Evolutionary conservation across 2,888 invertebrate species (phyloP).

Genomic region (Spisula solida): DNA sequence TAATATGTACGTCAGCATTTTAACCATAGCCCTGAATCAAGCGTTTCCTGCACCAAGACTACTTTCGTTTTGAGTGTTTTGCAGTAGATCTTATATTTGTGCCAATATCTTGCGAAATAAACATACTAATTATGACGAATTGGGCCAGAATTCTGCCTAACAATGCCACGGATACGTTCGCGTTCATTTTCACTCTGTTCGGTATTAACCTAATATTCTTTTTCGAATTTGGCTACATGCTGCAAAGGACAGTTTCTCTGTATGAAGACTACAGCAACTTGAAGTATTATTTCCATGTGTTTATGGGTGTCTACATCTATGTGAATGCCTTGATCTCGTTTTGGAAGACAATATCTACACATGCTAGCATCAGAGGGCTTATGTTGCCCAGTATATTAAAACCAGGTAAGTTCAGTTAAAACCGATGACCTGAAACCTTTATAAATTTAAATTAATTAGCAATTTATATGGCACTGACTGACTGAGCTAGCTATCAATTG

Average conservation of each 20-base stretch:
- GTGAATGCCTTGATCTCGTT: slow-evolving; percentile 94
- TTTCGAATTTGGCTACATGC: slow-evolving; percentile 93
- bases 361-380: slow-evolving; percentile 91
- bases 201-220: slow-evolving; percentile 91
- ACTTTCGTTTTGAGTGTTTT: not conserved
- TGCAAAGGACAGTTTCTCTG: slow-evolving; percentile 90
- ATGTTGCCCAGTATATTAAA: slow-evolving; percentile 91
- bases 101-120: not conserved
- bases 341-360: slow-evolving; percentile 92
- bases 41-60: not conserved
- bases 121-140: slow-evolving; percentile 34
- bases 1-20: not conserved
- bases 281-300: slow-evolving; percentile 89
- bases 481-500: no score
- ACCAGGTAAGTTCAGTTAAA: slow-evolving; percentile 72
- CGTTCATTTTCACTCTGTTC: slow-evolving; percentile 90
- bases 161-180: slow-evolving; percentile 82
- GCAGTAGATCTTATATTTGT: not conserved
- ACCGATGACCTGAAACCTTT: no score
- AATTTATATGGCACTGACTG: no score
- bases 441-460: no score
- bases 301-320: slow-evolving; percentile 91
- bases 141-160: slow-evolving; percentile 70
- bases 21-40: not conserved
- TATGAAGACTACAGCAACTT: slow-evolving; percentile 86